Evolutionary conservation across 2,113 vertebrate species (phyloP), one percentile per base, ranked within the genome.

Genomic region (Paratilapia polleni): DNA sequence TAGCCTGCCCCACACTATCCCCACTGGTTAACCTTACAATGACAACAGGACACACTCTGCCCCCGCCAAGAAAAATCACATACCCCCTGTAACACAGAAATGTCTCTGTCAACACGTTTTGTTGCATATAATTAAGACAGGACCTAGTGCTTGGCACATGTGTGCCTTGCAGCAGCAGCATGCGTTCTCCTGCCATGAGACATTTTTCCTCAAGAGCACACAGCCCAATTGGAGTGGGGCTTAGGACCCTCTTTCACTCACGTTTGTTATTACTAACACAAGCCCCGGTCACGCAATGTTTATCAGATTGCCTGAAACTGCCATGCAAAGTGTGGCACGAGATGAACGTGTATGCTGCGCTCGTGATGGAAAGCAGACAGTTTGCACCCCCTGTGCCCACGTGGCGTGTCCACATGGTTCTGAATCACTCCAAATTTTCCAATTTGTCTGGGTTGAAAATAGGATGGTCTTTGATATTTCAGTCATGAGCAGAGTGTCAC

Each of bases 261-360:
- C 77, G 58, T 92, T 90, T 94, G 91, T 94, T 95, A 92, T 93
- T 90, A 83, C 89, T 87, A 38, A 80, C 22, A 87, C 57, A 41
- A 91, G 87, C 61, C 78, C 74, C 26, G 75, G 89, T 94, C 93
- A 94, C 88, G 92, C 92, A 87, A 89, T 94, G 93, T 94, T 94
- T 93, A 94, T 93, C 89, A 93, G 89, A 93, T 82, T 43, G 63
- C 62, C 78, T 85, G 77, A 66, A 88, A 93, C 85, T 82, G 87
- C 87, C 88, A 56, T 74, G 88, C 87, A 79, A 47, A 85, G 83
- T 38, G 78, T 82, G 81, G 88, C 88, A 87, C 76, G 80, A 54
- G 15, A 61, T 22, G 61, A 82, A 86, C 63, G 31, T 38, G 66
- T 82, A 43, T 24, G 83, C 62, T 62, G 84, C 75, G 80, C 83